These are phyloP conservation scores for Galerucella nymphaeae DNA, from an alignment of 2,888 invertebrate species.

Conservation along the genomic window DNA sequence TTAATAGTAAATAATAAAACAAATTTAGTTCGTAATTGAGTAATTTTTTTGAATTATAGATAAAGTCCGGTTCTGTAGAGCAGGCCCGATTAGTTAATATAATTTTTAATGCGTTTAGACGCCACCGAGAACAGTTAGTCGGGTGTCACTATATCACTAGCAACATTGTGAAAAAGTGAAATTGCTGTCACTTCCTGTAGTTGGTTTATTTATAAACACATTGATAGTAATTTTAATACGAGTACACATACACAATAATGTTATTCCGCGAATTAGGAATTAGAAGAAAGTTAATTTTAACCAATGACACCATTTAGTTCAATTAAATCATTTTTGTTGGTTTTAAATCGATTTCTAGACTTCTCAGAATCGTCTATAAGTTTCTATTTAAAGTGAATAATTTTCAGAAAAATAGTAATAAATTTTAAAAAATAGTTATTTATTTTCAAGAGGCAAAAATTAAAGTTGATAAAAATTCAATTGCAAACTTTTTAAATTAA, in stretches of 20 bases:
- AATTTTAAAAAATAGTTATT: too few relatives aligned
- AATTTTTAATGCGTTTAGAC: constrained; percentile 24
- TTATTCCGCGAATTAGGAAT: background rate
- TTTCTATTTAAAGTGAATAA: too few relatives aligned
- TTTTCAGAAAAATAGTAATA: too few relatives aligned
- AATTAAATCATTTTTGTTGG: background rate
- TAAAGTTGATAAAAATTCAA: too few relatives aligned
- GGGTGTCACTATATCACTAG: constrained; percentile 37
- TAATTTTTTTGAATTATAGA: background rate
- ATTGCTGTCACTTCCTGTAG: constrained; percentile 40
- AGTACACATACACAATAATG: constrained; percentile 1
- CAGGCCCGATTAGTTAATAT: background rate
- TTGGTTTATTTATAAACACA: constrained; percentile 24
- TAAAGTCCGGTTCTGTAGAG: background rate
- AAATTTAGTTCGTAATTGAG: too few relatives aligned
- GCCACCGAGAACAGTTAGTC: constrained; percentile 13
- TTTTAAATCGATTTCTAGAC: too few relatives aligned
- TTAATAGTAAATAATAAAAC: too few relatives aligned
- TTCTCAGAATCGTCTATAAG: too few relatives aligned
- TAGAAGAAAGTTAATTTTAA: constrained; percentile 6
- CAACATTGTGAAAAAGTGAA: constrained; percentile 37
- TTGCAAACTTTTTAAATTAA: too few relatives aligned
- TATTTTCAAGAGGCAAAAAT: too few relatives aligned
- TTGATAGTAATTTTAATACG: constrained; percentile 25
- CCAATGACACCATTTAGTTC: background rate